Conservation (phyloP, 2,113 vertebrate species). For the Ivindomyrus marchei region DNA sequence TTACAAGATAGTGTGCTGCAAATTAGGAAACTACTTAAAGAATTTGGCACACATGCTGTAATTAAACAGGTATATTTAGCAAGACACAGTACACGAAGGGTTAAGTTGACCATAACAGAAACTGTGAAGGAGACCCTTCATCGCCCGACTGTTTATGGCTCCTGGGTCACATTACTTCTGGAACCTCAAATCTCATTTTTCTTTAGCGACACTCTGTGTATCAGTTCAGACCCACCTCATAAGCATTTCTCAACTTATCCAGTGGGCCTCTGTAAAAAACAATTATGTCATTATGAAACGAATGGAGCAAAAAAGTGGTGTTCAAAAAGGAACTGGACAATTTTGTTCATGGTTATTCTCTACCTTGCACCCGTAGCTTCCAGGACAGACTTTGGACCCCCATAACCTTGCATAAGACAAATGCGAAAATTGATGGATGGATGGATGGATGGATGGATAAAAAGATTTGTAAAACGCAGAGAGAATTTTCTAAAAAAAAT, state of each 20-base stretch:
- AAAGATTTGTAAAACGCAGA: not conserved
- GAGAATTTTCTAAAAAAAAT: not conserved
- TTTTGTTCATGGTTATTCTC: not conserved
- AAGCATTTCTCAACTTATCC: not conserved
- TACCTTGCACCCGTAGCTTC: not conserved
- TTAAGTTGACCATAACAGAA: not conserved
- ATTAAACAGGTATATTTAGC: constrained; percentile 32
- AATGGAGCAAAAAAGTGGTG: not conserved
- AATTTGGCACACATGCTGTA: constrained; percentile 29
- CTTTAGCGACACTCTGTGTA: not conserved
- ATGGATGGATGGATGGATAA: not conserved
- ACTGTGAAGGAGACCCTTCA: not conserved
- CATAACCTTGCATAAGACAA: not conserved
- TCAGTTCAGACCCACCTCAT: not conserved
- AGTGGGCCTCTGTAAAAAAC: not conserved
- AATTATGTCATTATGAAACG: not conserved
- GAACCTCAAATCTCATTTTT: not conserved
- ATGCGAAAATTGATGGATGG: not conserved
- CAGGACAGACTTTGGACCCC: not conserved
- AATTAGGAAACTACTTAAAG: not conserved
- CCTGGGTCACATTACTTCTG: not conserved
- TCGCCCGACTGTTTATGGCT: not conserved
- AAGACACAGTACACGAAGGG: not conserved
- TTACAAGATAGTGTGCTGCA: not conserved
- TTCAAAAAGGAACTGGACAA: not conserved